Evolutionary conservation across 1,140 invertebrate species (phyloP).

Genomic region (Heliconius hewitsoni): DNA sequence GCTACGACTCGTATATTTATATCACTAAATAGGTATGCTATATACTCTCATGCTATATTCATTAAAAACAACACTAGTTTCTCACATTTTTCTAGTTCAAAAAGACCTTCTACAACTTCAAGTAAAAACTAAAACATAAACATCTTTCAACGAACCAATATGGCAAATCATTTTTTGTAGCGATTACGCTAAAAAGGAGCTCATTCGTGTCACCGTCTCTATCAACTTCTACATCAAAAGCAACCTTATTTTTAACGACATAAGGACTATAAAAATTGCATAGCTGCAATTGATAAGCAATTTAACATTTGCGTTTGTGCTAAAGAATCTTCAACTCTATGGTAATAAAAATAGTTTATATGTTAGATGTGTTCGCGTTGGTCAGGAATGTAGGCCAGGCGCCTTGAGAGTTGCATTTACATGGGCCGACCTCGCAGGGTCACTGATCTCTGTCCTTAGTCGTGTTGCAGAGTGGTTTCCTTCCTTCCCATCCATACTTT

Average conservation of each 20-base stretch:
- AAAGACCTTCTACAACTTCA: neutral
- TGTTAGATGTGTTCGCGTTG: slow-evolving; percentile 14
- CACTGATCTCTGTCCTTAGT: slow-evolving; percentile 54
- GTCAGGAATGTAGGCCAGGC: slow-evolving; percentile 47
- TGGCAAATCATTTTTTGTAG: slow-evolving; percentile 51
- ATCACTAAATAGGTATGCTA: neutral
- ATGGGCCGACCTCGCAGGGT: slow-evolving; percentile 52
- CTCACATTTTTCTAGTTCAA: slow-evolving; percentile 8
- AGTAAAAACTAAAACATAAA: slow-evolving; percentile 11
- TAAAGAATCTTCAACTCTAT: slow-evolving; percentile 30
- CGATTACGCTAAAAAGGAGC: slow-evolving; percentile 52
- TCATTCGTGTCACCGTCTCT: slow-evolving; percentile 49
- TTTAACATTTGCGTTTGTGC: slow-evolving; percentile 14
- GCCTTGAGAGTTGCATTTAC: slow-evolving; percentile 59
- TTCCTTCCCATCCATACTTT: slow-evolving; percentile 52
- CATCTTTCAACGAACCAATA: slow-evolving; percentile 32
- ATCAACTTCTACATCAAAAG: slow-evolving; percentile 36
- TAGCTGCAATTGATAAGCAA: slow-evolving; percentile 36
- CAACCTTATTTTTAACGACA: slow-evolving; percentile 32
- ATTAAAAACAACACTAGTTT: neutral
- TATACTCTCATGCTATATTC: neutral
- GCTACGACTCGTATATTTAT: neutral
- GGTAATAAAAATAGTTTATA: slow-evolving; percentile 7
- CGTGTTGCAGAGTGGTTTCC: slow-evolving; percentile 53
- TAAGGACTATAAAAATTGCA: slow-evolving; percentile 39